phyloP scores from a whole-genome alignment of 2,797 vertebrate species.

The Chelon labrosus region DNA sequence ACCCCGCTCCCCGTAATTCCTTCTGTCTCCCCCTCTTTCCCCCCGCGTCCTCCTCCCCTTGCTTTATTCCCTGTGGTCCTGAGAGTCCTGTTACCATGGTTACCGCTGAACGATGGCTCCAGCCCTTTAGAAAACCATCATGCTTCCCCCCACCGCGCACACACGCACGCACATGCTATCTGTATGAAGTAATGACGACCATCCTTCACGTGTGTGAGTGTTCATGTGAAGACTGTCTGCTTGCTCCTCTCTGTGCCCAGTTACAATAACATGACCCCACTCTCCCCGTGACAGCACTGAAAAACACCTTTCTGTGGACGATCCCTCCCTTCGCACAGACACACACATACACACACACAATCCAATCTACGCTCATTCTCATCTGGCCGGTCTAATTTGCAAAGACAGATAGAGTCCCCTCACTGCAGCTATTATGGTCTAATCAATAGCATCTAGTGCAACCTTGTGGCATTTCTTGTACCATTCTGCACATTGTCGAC shows the following conservation, averaged over 20 bases:
- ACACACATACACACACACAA: constrained; percentile 10
- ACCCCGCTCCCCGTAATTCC: constrained; percentile 44
- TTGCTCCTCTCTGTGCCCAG: constrained; percentile 61
- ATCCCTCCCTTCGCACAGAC: constrained; percentile 22
- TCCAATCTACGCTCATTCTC: constrained; percentile 23
- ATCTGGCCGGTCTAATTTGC: constrained; percentile 39
- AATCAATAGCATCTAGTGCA: constrained; percentile 35
- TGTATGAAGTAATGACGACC: constrained; percentile 63
- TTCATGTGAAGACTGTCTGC: constrained; percentile 57
- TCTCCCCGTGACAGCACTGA: constrained; percentile 60
- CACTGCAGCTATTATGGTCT: constrained; percentile 16
- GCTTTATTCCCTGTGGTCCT: constrained; percentile 68
- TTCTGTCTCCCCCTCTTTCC: constrained; percentile 20
- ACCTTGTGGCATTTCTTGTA: constrained; percentile 21
- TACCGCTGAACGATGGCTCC: constrained; percentile 71
- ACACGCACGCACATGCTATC: constrained; percentile 52
- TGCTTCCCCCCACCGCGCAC: constrained; percentile 26
- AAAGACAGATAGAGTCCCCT: constrained; percentile 25
- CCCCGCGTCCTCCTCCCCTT: neutral
- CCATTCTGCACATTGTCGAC: constrained; percentile 6
- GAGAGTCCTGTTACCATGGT: constrained; percentile 79
- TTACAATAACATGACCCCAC: constrained; percentile 72
- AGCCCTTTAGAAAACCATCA: constrained; percentile 60
- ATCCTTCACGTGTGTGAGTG: constrained; percentile 65
- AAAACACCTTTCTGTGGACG: constrained; percentile 53